Evolutionary conservation across 1,140 invertebrate genomes (phyloP).

Genomic region (Venustaconcha ellipsiformis): DNA sequence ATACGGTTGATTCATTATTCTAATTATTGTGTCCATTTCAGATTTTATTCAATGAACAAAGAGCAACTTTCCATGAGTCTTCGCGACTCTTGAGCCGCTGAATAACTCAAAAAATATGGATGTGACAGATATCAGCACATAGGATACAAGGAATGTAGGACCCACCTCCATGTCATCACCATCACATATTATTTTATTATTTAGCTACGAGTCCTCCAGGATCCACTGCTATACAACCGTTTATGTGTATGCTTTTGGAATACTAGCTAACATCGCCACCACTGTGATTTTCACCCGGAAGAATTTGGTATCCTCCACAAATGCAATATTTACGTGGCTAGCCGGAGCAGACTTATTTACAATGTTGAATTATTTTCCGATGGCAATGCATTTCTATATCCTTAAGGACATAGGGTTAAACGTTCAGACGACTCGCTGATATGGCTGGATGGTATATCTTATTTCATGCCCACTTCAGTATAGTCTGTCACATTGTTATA

Average conservation of each 20-base stretch:
- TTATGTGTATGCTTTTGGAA: conserved; percentile 86
- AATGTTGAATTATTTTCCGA: conserved; percentile 89
- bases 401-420: conserved; percentile 44
- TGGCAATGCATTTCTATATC: conserved; percentile 77
- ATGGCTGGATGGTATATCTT: conserved; percentile 50
- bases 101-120: no score
- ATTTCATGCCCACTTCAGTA: conserved; percentile 74
- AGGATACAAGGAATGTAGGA: no score
- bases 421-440: conserved; percentile 32
- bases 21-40: no score
- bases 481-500: conserved; percentile 90
- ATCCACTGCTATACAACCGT: conserved; percentile 81
- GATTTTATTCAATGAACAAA: no score
- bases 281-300: conserved; percentile 89
- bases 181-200: conserved; percentile 3
- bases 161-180: background rate
- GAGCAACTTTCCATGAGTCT: no score
- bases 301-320: conserved; percentile 85
- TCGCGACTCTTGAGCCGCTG: no score
- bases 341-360: conserved; percentile 88
- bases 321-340: conserved; percentile 84
- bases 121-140: no score
- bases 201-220: conserved; percentile 54
- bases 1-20: no score
- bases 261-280: conserved; percentile 88